Evolutionary conservation across 2,888 invertebrate genomes (phyloP), one percentile per base, ranked within the genome.

Genomic region (Cacoxenus indagator): DNA sequence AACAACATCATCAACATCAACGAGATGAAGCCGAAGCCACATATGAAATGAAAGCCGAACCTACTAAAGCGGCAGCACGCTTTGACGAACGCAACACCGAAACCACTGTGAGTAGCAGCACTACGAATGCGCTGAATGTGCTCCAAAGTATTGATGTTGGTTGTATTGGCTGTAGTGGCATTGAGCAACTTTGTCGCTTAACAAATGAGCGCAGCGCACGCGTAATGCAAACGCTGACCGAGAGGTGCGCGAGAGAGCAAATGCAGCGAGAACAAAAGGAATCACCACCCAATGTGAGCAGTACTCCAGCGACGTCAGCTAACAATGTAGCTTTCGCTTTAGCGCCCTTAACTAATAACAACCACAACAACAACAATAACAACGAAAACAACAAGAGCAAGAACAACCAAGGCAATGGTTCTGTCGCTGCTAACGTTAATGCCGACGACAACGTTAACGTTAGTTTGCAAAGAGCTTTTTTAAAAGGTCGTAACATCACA

Each of bases 31-130:
- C 48, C 11, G 6, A n/a, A 19, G 14, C n/a, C 8, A 48, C 9
- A 6, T 8, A n/a, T 8, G 11, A 17, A 14, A 48, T 14, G 69
- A 70, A 69, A 73, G 67, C 66, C 72, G 70, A 69, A 68, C 62
- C 14, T 26, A 9, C 54, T 54, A 54, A 26, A 22, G 24, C 22
- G 19, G 19, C 19, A 46, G 46, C 46, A 19, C 26, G 26, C 24
- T 54, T 14, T 54, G 9, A 37, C 37, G 37, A 8, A 37, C 9
- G 9, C 37, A 5, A 37, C 54, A 54, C 5, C 54, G 24, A 54
- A 22, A 54, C 5, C 19, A 51, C 19, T 24, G 8, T 9, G 6
- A 31, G 31, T 9, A 31, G 9, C 31, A 31, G 37, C 37, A 37
- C 37, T 22, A n/a, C n/a, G n/a, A n/a, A n/a, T 9, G 26, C 54